These are phyloP conservation scores for Dendronephthya gigantea DNA, from an alignment of 64 coral and sea anemone genomes.

Conservation along the genomic window DNA sequence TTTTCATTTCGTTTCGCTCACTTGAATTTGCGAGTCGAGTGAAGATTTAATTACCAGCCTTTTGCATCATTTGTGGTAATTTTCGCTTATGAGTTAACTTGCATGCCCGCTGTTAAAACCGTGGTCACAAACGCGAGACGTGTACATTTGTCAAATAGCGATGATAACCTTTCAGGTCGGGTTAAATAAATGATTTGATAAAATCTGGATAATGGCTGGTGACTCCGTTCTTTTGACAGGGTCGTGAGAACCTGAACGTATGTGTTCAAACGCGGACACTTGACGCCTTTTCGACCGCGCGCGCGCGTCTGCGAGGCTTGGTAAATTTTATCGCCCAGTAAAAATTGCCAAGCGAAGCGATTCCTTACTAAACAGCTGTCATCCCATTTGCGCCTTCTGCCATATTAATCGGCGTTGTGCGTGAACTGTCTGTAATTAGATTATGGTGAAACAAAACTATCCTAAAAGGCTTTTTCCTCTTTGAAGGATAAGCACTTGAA, in stretches of 20 bases:
- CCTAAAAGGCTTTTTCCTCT: background rate
- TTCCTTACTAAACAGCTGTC: background rate
- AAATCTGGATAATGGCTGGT: background rate
- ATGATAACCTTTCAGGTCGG: background rate
- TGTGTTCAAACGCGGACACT: no score
- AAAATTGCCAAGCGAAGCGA: background rate
- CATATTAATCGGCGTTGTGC: no score
- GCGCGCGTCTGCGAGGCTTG: no score
- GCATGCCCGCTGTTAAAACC: background rate
- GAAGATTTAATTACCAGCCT: background rate
- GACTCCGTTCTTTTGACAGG: background rate
- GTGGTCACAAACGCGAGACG: background rate
- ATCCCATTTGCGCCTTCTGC: background rate
- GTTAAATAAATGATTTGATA: background rate
- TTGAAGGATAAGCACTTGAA: background rate
- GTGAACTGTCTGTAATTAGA: background rate
- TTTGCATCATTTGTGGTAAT: background rate
- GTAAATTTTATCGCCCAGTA: no score
- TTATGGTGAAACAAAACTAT: background rate
- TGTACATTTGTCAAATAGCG: background rate
- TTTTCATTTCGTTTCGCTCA: background rate
- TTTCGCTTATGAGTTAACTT: no score
- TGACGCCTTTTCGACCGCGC: no score
- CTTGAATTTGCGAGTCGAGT: background rate
- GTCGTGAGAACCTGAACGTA: background rate